A percentile compares a stretch with the other conserved stretches of the same genome.
Conservation (phyloP, 2,797 vertebrate genomes). For the Philypnodon macrostomus region DNA sequence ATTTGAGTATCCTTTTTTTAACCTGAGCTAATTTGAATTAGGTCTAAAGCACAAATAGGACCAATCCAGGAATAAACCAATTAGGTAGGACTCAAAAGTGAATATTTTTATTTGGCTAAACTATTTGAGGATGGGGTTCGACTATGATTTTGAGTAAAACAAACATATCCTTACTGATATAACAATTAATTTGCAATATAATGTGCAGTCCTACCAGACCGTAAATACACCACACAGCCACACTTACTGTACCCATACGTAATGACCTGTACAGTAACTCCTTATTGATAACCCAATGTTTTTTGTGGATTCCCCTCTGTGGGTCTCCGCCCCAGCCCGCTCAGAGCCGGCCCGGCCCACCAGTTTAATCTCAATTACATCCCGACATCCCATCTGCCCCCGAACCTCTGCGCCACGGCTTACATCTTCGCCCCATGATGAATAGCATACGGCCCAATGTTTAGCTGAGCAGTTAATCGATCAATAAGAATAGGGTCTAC, state of each 20-base stretch:
- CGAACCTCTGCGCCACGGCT: conserved; percentile 58
- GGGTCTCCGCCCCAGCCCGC: conserved; percentile 47
- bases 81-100: too few relatives aligned
- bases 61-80: too few relatives aligned
- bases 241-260: conserved; percentile 6
- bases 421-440: conserved; percentile 63
- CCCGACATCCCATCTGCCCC: conserved; percentile 57
- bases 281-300: conserved; percentile 22
- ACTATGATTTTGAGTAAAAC: too few relatives aligned
- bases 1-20: too few relatives aligned
- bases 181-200: too few relatives aligned
- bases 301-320: conserved; percentile 35
- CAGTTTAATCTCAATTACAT: conserved; percentile 70
- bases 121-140: too few relatives aligned
- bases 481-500: conserved; percentile 66
- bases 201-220: too few relatives aligned
- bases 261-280: conserved; percentile 16
- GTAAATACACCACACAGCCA: too few relatives aligned
- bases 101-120: too few relatives aligned
- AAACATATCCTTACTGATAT: too few relatives aligned
- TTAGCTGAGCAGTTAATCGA: conserved; percentile 72
- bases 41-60: too few relatives aligned
- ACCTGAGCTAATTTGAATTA: too few relatives aligned
- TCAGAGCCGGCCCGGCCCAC: conserved; percentile 50
- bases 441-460: conserved; percentile 66